phyloP scores from a whole-genome alignment of 1,140 invertebrate species.

The Calliopsis andreniformis region DNA sequence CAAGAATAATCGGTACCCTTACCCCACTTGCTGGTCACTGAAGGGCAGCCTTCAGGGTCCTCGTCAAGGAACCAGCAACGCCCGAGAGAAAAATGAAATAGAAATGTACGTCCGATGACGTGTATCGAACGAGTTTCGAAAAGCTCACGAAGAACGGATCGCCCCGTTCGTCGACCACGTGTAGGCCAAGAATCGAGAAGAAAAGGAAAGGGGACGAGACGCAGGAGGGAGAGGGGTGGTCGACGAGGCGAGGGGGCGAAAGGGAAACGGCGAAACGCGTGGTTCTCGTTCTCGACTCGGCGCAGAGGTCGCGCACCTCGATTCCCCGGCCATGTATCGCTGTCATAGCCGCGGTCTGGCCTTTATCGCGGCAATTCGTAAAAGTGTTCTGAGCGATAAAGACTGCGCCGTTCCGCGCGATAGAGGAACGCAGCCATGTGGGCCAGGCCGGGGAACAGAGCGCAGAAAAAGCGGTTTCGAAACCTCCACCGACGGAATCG shows the following conservation, averaged over 20 bases:
- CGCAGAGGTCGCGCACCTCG: conserved; percentile 18
- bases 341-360: background rate
- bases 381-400: conserved; percentile 19
- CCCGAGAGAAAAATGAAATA: too few species aligned
- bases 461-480: conserved; percentile 5
- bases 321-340: conserved; percentile 4
- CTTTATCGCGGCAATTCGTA: conserved; percentile 30
- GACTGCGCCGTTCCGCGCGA: background rate
- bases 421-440: background rate
- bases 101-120: too few species aligned
- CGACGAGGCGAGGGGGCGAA: background rate
- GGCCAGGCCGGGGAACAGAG: background rate
- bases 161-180: background rate
- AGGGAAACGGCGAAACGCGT: background rate
- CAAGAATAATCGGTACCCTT: too few species aligned
- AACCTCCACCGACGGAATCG: background rate
- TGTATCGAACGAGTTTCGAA: too few species aligned
- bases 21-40: too few species aligned
- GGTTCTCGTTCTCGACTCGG: background rate
- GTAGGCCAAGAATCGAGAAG: background rate
- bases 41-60: too few species aligned
- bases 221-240: background rate
- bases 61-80: too few species aligned
- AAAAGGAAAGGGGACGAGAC: background rate
- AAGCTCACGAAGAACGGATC: too few species aligned